Base-by-base conservation (phyloP, 2,797 vertebrate species). In the Smutsia temminckii region DNA sequence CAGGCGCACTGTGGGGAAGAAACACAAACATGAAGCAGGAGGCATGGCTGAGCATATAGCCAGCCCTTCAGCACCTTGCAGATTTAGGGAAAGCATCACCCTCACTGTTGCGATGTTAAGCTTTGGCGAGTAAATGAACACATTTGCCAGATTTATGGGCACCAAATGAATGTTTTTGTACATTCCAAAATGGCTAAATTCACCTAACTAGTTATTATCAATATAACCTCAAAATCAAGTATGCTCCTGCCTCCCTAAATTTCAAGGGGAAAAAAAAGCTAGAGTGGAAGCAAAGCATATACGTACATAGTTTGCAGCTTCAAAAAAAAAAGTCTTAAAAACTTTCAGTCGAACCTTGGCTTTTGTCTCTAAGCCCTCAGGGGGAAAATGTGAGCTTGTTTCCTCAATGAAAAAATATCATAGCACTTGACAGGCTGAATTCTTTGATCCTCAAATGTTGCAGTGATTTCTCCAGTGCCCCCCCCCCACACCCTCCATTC, bases 311-410 rank as follows among this genome's bases (percentile, higher is more conserved):
- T 93, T 93, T 93, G 92, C 32, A 9, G 84, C 88, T 97, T 95
- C 13, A 61, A 92, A 93, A 96, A 95, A 85, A 95, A 85, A 94
- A 68, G 85, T 88, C 87, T 86, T 95, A 75, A 93, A 89, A 69
- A 66, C n/a, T 89, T 98, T 97, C 97, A 98, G 97, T 98, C 98
- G 98, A 98, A 98, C 97, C 91, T 98, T 97, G 97, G 97, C 98
- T 97, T 97, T 98, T 98, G 97, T 98, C 96, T 97, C 85, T 95
- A 96, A 71, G 46, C 98, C 98, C 98, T 97, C 95, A 97, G 97
- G 98, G 96, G 97, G 55, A 98, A 98, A 98, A 98, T 98, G 95
- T 97, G 97, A 98, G 97, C 97, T 97, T 97, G 96, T 98, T 98
- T 98, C 97, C 98, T 98, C 97, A 97, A 93, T 94, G 92, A 97